Evolutionary conservation across 2,888 invertebrate species (phyloP).

Genomic region (Tenodera sinensis): DNA sequence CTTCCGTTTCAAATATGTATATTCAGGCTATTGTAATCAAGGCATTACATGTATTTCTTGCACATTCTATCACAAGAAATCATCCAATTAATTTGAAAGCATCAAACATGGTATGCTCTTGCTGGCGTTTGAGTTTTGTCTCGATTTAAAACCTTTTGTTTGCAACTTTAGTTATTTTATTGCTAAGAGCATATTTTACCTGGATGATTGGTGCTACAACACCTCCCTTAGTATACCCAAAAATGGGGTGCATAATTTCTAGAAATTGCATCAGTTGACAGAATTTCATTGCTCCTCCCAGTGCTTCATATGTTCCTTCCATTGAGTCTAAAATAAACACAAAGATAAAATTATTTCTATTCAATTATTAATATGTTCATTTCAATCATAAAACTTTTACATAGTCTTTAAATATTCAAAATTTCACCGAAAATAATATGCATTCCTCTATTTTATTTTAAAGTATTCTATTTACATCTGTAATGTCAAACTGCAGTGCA

Average conservation of each 20-base stretch:
- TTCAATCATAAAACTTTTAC: neutral
- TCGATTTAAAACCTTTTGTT: no score
- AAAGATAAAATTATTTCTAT: neutral
- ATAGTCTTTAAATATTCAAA: neutral
- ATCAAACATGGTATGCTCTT: no score
- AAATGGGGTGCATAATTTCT: constrained; percentile 84
- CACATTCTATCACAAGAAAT: no score
- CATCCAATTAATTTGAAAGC: no score
- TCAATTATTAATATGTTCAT: no score
- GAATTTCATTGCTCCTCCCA: constrained; percentile 75
- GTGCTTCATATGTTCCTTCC: constrained; percentile 64
- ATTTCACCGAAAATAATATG: neutral
- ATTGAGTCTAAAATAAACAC: constrained; percentile 53
- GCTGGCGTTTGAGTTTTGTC: no score
- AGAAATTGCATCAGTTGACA: constrained; percentile 78
- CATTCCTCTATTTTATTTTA: neutral
- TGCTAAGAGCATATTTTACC: constrained; percentile 39
- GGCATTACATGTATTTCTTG: no score
- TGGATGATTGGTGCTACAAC: constrained; percentile 71
- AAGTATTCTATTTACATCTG: no score
- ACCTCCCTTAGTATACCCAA: constrained; percentile 82
- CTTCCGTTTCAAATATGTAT: no score
- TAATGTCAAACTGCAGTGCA: no score
- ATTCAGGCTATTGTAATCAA: no score
- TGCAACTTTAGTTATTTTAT: no score